Base-by-base conservation (phyloP, 1,140 invertebrate species). In the Epicauta chinensis region DNA sequence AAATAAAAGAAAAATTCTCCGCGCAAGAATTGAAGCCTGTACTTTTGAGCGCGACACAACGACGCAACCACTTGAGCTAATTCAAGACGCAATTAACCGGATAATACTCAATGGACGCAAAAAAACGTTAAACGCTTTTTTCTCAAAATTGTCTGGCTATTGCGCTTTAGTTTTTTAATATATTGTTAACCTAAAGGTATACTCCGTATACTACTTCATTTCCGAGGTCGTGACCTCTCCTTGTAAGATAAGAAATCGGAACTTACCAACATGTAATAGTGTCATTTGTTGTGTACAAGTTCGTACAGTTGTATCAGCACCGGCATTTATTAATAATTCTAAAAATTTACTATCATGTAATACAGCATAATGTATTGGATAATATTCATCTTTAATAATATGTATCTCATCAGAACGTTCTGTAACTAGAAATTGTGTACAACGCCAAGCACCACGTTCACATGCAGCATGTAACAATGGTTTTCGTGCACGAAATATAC, bases 241-340 rank as follows among this genome's bases (percentile, higher is more conserved):
- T 1, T 36, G 10, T 36, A 13, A 10, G 10, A 13, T 5, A 13
- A 13, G 4, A 6, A 7, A 23, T 23, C 4, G 23, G 13, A 30
- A 66, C 70, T 61, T 58, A 75, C 75, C 75, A 51, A 84, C 79
- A 69, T 86, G 83, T 9, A 86, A 62, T 10, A 83, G 72, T 2
- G 83, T 86, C 81, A 86, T 83, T 63, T 86, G 83, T 62, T 86
- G 82, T 2, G 84, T 87, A 46, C 80, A 79, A 1, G 84, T 87
- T 16, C 80, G 67, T 1, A 86, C 84, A 2, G 75, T 81, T 2
- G 81, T 81, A 34, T 81, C 77, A 6, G 83, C 82, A n/a, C 82
- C 82, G 59, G 77, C 71, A 43, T 73, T 73, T 32, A 85, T 82
- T 13, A 86, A 68, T 29, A 84, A 63, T 60, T 83, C 81, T 4